phyloP scores from a whole-genome alignment of 92 coral and sea anemone species.

The Palythoa caribaeorum region DNA sequence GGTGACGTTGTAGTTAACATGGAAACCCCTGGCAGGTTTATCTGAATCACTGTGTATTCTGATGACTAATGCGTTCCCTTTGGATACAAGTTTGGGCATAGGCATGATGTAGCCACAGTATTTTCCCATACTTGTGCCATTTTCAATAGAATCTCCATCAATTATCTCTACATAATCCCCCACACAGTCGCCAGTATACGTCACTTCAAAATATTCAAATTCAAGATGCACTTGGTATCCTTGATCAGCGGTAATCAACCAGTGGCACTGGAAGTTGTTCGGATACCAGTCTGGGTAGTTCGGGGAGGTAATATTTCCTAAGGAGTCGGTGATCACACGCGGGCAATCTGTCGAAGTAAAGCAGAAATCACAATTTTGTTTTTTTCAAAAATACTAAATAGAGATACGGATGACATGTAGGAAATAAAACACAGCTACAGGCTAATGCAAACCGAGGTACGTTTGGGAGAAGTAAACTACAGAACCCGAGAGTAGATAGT shows the following conservation, averaged over 20 bases:
- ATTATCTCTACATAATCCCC: constrained; percentile 66
- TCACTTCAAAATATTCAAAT: constrained; percentile 64
- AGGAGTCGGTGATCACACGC: constrained; percentile 57
- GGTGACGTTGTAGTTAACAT: constrained; percentile 57
- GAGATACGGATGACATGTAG: too few species aligned
- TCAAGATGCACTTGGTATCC: constrained; percentile 73
- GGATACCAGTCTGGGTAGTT: constrained; percentile 80
- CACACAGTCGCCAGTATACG: constrained; percentile 50
- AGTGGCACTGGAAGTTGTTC: constrained; percentile 62
- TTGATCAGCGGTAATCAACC: constrained; percentile 63
- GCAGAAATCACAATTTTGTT: not conserved
- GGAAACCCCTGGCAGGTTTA: constrained; percentile 62
- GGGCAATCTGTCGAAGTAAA: constrained; percentile 62
- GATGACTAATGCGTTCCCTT: constrained; percentile 44
- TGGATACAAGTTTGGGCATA: constrained; percentile 61
- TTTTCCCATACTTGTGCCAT: constrained; percentile 50
- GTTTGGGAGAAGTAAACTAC: too few species aligned
- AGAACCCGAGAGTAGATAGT: too few species aligned
- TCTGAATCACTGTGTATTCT: constrained; percentile 53
- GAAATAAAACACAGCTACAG: too few species aligned
- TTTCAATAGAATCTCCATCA: constrained; percentile 49
- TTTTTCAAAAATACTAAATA: not conserved
- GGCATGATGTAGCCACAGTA: constrained; percentile 62
- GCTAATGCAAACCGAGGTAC: too few species aligned
- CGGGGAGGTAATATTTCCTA: constrained; percentile 67